phyloP scores from a whole-genome alignment of 2,888 invertebrate genomes.

The Abrostola triplasia region DNA sequence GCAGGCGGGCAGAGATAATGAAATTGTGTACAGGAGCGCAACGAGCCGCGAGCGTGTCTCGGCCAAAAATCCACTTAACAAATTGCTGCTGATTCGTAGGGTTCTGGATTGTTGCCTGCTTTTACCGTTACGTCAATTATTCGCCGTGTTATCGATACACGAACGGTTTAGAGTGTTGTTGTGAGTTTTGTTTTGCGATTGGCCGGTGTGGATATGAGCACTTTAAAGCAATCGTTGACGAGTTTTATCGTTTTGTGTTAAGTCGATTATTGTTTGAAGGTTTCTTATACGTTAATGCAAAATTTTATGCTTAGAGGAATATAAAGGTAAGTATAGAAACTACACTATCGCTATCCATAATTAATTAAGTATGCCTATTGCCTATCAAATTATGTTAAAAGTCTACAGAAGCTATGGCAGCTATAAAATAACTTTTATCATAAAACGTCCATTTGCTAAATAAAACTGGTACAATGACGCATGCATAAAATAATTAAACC shows the following conservation, averaged over 20 bases:
- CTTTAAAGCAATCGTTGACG: no score
- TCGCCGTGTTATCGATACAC: conserved; percentile 82
- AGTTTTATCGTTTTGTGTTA: not conserved
- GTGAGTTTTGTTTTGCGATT: conserved; percentile 51
- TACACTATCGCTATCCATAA: conserved; percentile 16
- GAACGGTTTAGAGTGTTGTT: conserved; percentile 69
- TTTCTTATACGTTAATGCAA: not conserved
- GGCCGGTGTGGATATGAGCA: conserved; percentile 33
- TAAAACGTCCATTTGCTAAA: conserved; percentile 66
- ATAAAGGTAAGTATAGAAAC: not conserved
- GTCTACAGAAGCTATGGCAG: conserved; percentile 36
- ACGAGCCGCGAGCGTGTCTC: conserved; percentile 87
- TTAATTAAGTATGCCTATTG: conserved; percentile 18
- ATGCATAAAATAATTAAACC: conserved; percentile 79
- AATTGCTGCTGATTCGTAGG: conserved; percentile 89
- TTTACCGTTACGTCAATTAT: conserved; percentile 85
- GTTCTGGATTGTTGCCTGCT: conserved; percentile 87
- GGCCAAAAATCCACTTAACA: conserved; percentile 89
- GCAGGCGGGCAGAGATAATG: conserved; percentile 86
- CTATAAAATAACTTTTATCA: conserved; percentile 55
- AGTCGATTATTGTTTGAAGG: not conserved
- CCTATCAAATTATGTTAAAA: conserved; percentile 42
- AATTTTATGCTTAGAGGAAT: no score
- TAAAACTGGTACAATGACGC: conserved; percentile 59
- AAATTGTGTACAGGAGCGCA: conserved; percentile 89